Evolutionary conservation across 2,113 vertebrate species (phyloP).

Genomic region (Pteruthius melanotis): DNA sequence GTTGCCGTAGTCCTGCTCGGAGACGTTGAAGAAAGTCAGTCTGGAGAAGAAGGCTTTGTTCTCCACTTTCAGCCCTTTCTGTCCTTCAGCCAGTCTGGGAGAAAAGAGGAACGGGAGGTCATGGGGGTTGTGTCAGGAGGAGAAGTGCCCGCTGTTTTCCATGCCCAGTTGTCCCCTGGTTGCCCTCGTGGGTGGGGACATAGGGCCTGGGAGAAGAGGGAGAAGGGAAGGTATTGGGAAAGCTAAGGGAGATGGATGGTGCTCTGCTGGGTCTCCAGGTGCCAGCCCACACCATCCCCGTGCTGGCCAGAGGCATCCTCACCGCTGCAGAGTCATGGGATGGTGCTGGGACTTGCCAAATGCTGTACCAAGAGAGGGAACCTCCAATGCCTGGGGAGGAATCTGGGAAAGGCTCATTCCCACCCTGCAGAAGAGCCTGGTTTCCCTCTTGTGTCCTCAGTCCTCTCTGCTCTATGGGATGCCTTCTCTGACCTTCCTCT

Average conservation of each 20-base stretch:
- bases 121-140: not conserved
- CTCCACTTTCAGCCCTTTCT: slow-evolving; percentile 88
- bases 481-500: not conserved
- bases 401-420: not conserved
- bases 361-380: not conserved
- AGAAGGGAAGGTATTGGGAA: not conserved
- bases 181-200: not conserved
- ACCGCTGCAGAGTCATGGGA: too few relatives aligned
- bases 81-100: slow-evolving; percentile 83
- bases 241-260: not conserved
- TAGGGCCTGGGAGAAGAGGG: fast-evolving
- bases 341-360: not conserved
- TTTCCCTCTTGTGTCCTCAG: fast-evolving
- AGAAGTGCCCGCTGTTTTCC: fast-evolving
- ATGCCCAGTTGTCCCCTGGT: fast-evolving
- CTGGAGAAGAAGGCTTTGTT: slow-evolving; percentile 84
- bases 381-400: fast-evolving
- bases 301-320: not conserved
- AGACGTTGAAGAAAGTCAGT: slow-evolving; percentile 94
- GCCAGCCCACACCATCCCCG: fast-evolving
- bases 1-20: slow-evolving; percentile 93
- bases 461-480: not conserved
- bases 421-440: not conserved
- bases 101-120: not conserved
- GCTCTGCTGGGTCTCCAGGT: not conserved